Evolutionary conservation across 2,797 vertebrate genomes (phyloP).

Genomic region (Merluccius polli): DNA sequence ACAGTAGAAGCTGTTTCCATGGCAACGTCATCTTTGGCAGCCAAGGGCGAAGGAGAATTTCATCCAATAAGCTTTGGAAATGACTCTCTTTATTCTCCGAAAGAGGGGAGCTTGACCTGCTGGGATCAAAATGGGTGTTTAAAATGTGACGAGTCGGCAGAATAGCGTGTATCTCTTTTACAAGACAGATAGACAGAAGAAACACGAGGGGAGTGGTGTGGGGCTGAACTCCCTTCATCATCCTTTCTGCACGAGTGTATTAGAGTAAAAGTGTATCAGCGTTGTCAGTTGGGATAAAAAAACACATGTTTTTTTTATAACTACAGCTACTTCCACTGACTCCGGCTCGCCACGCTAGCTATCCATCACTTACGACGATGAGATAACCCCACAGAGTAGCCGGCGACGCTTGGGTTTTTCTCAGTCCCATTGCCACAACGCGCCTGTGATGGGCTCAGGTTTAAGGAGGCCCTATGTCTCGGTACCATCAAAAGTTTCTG

Average conservation of each 20-base stretch:
- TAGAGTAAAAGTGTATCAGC: not conserved
- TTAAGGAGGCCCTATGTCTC: not conserved
- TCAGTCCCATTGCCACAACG: not conserved
- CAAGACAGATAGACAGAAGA: not conserved
- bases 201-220: too few species aligned
- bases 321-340: not conserved
- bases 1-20: slow-evolving; percentile 90
- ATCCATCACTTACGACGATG: not conserved
- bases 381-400: not conserved
- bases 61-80: slow-evolving; percentile 74
- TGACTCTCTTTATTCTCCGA: slow-evolving; percentile 60
- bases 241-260: too few species aligned
- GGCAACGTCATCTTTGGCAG: slow-evolving; percentile 89
- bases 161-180: not conserved
- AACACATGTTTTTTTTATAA: not conserved
- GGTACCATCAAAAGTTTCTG: not conserved
- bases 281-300: too few species aligned
- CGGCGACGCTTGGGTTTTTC: not conserved
- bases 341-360: not conserved
- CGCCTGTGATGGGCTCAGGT: not conserved
- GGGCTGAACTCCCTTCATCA: too few species aligned
- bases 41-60: slow-evolving; percentile 74
- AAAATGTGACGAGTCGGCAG: slow-evolving; percentile 37
- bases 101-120: slow-evolving; percentile 75
- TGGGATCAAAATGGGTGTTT: slow-evolving; percentile 41